A percentile compares a stretch with the other conserved stretches of the same genome.
These are phyloP conservation scores for Lycaon pictus DNA, from an alignment of 2,113 vertebrate genomes.

Conservation along the genomic window DNA sequence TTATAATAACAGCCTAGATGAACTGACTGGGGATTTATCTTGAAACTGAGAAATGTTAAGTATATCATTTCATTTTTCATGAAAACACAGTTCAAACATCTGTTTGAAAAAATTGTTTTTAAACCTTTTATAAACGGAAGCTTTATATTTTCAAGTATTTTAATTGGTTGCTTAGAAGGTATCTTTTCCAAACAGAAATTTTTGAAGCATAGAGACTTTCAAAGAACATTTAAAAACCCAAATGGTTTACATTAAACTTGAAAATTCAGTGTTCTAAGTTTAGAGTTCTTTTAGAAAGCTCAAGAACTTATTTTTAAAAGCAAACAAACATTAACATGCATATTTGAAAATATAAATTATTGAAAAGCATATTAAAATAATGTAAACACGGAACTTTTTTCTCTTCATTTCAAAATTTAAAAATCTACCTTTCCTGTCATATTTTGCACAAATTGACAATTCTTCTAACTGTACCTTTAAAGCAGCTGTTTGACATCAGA, in stretches of 20 bases:
- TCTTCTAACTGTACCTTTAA: neutral
- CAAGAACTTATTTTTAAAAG: conserved; percentile 42
- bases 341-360: conserved; percentile 40
- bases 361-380: neutral
- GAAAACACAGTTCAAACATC: neutral
- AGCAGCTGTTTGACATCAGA: conserved; percentile 32
- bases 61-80: neutral
- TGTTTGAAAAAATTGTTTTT: conserved; percentile 42
- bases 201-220: conserved; percentile 18
- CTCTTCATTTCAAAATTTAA: neutral
- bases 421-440: neutral
- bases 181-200: conserved; percentile 62
- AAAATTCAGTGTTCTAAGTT: conserved; percentile 26
- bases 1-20: conserved; percentile 29
- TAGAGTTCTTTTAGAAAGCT: conserved; percentile 60
- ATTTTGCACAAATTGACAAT: neutral
- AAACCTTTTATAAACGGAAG: conserved; percentile 37
- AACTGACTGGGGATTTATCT: neutral
- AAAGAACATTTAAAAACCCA: conserved; percentile 52
- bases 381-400: neutral
- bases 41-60: neutral
- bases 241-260: conserved; percentile 64
- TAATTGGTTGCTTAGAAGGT: conserved; percentile 56
- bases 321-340: conserved; percentile 17
- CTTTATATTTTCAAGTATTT: conserved; percentile 47